Evolutionary conservation across 2,797 vertebrate genomes (phyloP), one percentile per base, ranked within the genome.

Genomic region (Chaenodraco wilsoni): DNA sequence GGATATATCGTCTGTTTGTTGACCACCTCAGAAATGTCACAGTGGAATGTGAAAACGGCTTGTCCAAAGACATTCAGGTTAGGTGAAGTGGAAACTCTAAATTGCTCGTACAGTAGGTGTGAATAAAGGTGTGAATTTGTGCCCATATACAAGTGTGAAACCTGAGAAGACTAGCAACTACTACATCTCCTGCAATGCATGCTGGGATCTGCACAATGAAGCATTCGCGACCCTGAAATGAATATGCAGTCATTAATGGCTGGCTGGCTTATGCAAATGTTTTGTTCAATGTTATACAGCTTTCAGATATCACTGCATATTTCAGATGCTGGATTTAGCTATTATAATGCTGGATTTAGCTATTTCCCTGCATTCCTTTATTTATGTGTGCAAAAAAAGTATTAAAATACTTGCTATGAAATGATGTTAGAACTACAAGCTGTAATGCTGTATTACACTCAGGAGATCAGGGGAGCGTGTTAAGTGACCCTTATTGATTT

Each of bases 31-130:
- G 57, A 27, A 45, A 45, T 68, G 67, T 65, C 72, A 80, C 65
- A 61, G 15, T 52, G 27, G 66, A 64, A 51, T 62, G 64, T 75
- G 69, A 64, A 73, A 75, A 83, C 65, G 69, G 69, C 72, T 67
- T 69, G 71, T 83, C 64, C 63, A 59, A 60, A 81, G 75, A 51
- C 63, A 69, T 78, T 33, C 72, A 52, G 43, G 63, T 69, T 65
- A 61, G 64, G 61, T 83, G 60, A 79, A 83, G 41, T 51, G 71
- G 69, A 85, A 84, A 79, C 4, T 61, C 54, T 61, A 80, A 76
- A 76, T 69, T 72, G 65, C 56, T 57, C 12, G 1, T 7, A 37
- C 33, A 37, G 7, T 69, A 68, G 70, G 68, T 84, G 79, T 87
- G 77, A 82, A 69, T 69, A 37, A 60, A 62, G 71, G 63, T 70